A percentile compares a stretch with the other conserved stretches of the same genome.
phyloP scores from a whole-genome alignment of 2,888 invertebrate species.

The Chymomyza procnemis region DNA sequence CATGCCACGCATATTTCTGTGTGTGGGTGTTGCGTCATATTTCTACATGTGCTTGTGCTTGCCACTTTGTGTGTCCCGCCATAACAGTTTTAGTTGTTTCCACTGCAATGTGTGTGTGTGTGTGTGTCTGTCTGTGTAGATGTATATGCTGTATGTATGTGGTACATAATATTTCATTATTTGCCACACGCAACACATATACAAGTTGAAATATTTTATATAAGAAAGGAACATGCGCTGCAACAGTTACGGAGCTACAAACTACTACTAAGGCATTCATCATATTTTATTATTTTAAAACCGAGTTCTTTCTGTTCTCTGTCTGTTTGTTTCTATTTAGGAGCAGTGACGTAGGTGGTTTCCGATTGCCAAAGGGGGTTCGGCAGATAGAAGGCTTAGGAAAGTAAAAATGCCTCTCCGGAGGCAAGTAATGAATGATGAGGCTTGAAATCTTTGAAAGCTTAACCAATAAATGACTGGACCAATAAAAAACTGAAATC shows the following conservation, averaged over 20 bases:
- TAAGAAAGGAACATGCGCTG: neutral
- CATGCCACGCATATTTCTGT: neutral
- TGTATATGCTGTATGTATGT: conserved; percentile 17
- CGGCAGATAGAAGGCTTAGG: too few species aligned
- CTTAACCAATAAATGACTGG: too few species aligned
- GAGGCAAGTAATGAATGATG: too few species aligned
- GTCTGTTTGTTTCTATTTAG: neutral
- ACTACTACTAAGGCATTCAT: conserved; percentile 43
- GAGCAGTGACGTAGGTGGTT: too few species aligned
- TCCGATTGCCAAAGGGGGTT: too few species aligned
- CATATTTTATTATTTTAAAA: conserved; percentile 39
- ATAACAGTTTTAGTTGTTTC: conserved; percentile 41
- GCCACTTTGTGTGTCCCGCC: neutral
- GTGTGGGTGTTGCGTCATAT: neutral
- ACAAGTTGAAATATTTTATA: conserved; percentile 3
- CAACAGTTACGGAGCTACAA: conserved; percentile 41
- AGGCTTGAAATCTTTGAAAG: too few species aligned
- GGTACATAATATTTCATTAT: conserved; percentile 63
- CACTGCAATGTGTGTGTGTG: conserved; percentile 24
- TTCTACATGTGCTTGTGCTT: too few species aligned
- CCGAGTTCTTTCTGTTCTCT: conserved; percentile 9
- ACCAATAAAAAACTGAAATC: too few species aligned
- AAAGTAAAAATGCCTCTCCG: too few species aligned
- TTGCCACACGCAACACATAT: conserved; percentile 47
- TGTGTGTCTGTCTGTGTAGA: conserved; percentile 14